Evolutionary conservation across 2,797 vertebrate species (phyloP).

Genomic region (Darevskia nairensis): DNA sequence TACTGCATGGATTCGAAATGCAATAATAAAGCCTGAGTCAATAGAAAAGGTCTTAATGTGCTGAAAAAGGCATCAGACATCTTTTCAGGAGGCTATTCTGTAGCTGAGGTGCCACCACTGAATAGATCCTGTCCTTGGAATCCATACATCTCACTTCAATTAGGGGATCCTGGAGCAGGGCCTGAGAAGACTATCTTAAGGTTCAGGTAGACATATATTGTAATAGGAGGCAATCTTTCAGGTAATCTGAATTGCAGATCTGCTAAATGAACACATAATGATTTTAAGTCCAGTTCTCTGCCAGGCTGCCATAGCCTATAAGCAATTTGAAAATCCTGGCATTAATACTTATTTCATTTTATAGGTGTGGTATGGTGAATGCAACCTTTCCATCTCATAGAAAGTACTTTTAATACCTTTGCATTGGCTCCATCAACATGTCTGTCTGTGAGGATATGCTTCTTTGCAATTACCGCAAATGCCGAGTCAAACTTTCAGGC

Average conservation of each 20-base stretch:
- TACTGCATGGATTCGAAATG: too few species aligned
- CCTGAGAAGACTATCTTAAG: too few species aligned
- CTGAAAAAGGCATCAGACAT: too few species aligned
- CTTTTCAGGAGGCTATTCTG: too few species aligned
- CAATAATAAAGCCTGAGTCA: too few species aligned
- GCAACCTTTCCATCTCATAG: neutral
- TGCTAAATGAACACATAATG: neutral
- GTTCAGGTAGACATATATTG: too few species aligned
- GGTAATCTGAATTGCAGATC: neutral
- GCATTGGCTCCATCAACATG: constrained; percentile 41
- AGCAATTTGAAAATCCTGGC: neutral
- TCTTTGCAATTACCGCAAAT: constrained; percentile 90
- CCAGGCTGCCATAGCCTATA: neutral
- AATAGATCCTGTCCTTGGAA: too few species aligned
- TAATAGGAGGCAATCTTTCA: too few species aligned
- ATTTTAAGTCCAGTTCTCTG: neutral
- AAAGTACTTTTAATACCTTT: neutral
- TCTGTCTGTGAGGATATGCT: constrained; percentile 85
- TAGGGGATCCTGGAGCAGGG: too few species aligned
- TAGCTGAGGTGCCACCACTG: too few species aligned
- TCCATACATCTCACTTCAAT: too few species aligned
- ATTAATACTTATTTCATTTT: constrained; percentile 15
- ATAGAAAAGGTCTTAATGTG: too few species aligned
- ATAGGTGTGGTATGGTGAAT: neutral
- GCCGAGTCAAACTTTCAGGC: constrained; percentile 83